A percentile compares a stretch with the other conserved stretches of the same genome.
Conservation (phyloP, 2,797 vertebrate species). For the Ciconia nigra region DNA sequence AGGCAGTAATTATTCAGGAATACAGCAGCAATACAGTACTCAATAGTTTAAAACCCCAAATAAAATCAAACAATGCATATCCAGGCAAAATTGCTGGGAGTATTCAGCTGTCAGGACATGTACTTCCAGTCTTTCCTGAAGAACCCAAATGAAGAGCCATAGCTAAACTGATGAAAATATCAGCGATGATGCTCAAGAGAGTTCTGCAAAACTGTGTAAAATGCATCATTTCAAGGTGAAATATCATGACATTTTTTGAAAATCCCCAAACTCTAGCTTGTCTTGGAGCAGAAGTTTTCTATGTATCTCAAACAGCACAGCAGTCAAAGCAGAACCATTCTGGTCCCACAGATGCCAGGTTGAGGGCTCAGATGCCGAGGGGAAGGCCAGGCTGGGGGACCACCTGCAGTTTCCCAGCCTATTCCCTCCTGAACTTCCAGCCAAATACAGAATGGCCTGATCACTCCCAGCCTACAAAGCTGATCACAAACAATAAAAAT, state of each 20-base stretch:
- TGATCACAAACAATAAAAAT: background rate
- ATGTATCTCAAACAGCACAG: background rate
- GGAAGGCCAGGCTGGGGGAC: background rate
- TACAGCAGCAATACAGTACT: background rate
- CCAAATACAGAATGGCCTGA: background rate
- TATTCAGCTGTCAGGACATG: background rate
- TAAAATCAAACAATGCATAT: background rate
- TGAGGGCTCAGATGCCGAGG: background rate
- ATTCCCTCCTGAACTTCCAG: background rate
- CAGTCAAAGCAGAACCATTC: background rate
- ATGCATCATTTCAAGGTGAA: background rate
- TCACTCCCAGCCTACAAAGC: background rate
- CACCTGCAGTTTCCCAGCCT: background rate
- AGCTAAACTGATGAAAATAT: background rate
- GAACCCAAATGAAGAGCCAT: background rate
- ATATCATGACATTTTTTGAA: background rate
- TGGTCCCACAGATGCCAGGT: background rate
- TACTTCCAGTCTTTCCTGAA: background rate
- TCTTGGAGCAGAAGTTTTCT: background rate
- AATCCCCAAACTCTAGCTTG: background rate
- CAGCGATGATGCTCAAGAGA: accelerated
- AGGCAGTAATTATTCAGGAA: background rate
- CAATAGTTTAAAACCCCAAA: background rate
- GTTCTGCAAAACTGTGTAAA: background rate
- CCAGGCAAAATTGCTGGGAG: background rate